phyloP scores from a whole-genome alignment of 2,113 vertebrate species.

The Barnardius zonarius region DNA sequence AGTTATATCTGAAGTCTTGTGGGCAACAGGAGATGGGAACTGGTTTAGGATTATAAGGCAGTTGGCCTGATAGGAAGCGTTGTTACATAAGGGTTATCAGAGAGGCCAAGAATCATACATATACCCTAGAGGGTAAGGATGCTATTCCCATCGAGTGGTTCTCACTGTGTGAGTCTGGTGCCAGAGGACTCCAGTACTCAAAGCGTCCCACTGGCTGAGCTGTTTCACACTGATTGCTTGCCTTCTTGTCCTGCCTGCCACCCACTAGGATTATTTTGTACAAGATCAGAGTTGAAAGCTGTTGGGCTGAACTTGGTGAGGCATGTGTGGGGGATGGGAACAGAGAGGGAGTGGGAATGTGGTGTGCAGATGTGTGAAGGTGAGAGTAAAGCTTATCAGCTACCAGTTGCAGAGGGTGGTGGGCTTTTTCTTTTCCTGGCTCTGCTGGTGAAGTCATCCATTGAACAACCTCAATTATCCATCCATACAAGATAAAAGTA shows the following conservation, averaged over 20 bases:
- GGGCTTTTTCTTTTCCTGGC: background rate
- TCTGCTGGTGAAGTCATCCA: background rate
- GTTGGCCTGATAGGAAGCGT: background rate
- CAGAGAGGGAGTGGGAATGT: slow-evolving; percentile 10
- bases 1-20: background rate
- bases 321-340: background rate
- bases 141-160: background rate
- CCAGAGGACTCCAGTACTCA: background rate
- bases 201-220: background rate
- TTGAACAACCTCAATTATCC: background rate
- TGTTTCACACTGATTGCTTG: background rate
- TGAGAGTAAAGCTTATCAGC: slow-evolving; percentile 60
- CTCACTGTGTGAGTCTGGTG: background rate
- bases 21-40: background rate
- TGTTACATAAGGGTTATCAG: background rate
- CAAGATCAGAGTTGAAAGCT: background rate
- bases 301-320: background rate
- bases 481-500: background rate
- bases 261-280: background rate
- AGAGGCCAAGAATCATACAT: background rate
- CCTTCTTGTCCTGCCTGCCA: background rate
- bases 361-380: slow-evolving; percentile 56
- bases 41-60: background rate
- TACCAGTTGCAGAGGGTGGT: slow-evolving; percentile 32
- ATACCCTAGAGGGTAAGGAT: background rate